Conservation (phyloP, 2,113 vertebrate genomes). For the Rhinichthys klamathensis region DNA sequence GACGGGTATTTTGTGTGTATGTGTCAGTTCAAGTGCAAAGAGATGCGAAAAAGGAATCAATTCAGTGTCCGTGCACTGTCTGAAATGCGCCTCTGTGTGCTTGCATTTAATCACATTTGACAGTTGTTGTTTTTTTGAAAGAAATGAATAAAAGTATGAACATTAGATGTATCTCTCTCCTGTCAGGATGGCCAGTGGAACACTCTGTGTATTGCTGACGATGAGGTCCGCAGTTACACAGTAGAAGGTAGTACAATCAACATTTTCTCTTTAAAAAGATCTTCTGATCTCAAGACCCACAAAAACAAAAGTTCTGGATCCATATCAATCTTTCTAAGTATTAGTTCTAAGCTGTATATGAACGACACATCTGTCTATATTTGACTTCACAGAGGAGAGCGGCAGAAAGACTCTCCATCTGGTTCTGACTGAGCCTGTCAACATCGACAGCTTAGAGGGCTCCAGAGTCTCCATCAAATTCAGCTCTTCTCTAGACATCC, state of each 20-base stretch:
- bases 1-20: too few relatives aligned
- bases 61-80: too few relatives aligned
- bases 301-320: neutral
- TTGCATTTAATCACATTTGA: neutral
- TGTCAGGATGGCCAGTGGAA: constrained; percentile 89
- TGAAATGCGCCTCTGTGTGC: too few relatives aligned
- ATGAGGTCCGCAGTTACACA: constrained; percentile 82
- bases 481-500: constrained; percentile 85
- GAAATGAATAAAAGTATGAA: neutral
- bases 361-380: neutral
- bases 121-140: neutral
- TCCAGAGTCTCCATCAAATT: constrained; percentile 82
- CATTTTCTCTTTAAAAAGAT: neutral
- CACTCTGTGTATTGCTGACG: constrained; percentile 84
- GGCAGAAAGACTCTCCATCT: constrained; percentile 80
- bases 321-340: neutral
- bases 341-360: neutral
- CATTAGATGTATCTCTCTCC: neutral
- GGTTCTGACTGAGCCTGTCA: constrained; percentile 75
- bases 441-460: constrained; percentile 78
- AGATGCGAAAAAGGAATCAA: too few relatives aligned
- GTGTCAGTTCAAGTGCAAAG: too few relatives aligned
- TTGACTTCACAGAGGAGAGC: constrained; percentile 74
- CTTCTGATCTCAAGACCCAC: neutral
- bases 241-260: constrained; percentile 81